phyloP scores from a whole-genome alignment of 2,797 vertebrate genomes.

The Rhynchotus rufescens region DNA sequence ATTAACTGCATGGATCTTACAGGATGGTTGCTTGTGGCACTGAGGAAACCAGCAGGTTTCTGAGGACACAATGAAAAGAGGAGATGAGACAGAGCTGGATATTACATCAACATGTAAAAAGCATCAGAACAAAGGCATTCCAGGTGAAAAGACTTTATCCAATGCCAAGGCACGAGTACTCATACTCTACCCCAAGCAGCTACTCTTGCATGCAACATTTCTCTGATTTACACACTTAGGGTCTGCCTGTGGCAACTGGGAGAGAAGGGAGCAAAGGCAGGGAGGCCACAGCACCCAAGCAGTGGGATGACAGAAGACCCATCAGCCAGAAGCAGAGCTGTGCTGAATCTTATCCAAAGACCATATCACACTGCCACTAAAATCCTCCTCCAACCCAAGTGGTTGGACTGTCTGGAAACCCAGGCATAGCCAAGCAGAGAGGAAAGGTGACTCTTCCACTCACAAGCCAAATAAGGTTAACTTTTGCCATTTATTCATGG shows the following conservation, averaged over 20 bases:
- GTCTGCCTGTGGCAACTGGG: background rate
- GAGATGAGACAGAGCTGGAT: background rate
- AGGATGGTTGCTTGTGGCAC: fast-evolving
- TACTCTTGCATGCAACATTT: background rate
- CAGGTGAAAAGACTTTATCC: background rate
- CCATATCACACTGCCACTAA: fast-evolving
- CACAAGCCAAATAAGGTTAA: background rate
- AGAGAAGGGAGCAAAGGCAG: background rate
- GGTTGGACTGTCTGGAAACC: background rate
- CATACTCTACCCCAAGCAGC: background rate
- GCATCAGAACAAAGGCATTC: background rate
- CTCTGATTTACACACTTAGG: background rate
- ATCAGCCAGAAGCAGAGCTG: background rate
- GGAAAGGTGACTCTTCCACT: background rate
- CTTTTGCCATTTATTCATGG: fast-evolving
- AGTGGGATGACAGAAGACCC: background rate
- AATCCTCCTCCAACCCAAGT: background rate
- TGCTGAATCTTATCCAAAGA: background rate
- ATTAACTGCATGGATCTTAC: background rate
- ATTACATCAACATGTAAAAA: background rate
- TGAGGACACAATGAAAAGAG: background rate
- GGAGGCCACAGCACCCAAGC: too few relatives aligned
- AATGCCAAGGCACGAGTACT: background rate
- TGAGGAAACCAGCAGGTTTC: background rate
- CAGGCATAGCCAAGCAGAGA: background rate